Conservation (phyloP, 2,888 invertebrate species). For the Apoda limacodes region DNA sequence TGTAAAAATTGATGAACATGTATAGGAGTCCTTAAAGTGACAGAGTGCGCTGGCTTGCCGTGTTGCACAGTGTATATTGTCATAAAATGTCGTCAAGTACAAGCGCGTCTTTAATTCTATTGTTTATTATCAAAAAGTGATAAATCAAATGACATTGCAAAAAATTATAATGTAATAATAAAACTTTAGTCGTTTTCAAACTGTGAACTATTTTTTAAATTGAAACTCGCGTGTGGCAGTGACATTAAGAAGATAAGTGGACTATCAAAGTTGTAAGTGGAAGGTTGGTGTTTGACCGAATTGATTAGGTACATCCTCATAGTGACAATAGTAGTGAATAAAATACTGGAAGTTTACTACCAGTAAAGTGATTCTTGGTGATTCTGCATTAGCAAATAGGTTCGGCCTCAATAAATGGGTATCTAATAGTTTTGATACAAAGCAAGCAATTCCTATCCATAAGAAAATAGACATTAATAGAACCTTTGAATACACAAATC, state of each 20-base stretch:
- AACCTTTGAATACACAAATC: no score
- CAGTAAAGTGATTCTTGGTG: no score
- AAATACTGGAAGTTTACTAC: no score
- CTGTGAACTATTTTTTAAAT: slow-evolving; percentile 25
- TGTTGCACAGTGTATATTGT: slow-evolving; percentile 69
- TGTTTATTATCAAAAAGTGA: slow-evolving; percentile 68
- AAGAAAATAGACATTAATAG: no score
- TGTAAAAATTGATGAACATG: slow-evolving; percentile 71
- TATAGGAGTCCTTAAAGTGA: slow-evolving; percentile 70
- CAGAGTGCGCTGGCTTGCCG: slow-evolving; percentile 67
- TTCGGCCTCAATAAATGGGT: no score
- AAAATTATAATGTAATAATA: slow-evolving; percentile 33
- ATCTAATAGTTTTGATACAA: no score
- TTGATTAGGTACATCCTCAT: no score
- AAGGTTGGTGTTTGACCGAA: no score
- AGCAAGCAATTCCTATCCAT: no score
- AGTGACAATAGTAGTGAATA: no score
- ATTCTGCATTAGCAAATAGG: no score
- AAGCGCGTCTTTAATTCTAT: slow-evolving; percentile 46
- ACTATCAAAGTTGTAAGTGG: slow-evolving; percentile 14
- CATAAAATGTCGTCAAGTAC: slow-evolving; percentile 61
- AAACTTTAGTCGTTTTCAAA: slow-evolving; percentile 27
- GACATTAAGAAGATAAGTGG: slow-evolving; percentile 15
- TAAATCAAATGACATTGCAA: slow-evolving; percentile 64
- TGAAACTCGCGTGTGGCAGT: slow-evolving; percentile 1